Conservation (phyloP, 1,140 invertebrate species). For the Psilanteris sp. region DNA sequence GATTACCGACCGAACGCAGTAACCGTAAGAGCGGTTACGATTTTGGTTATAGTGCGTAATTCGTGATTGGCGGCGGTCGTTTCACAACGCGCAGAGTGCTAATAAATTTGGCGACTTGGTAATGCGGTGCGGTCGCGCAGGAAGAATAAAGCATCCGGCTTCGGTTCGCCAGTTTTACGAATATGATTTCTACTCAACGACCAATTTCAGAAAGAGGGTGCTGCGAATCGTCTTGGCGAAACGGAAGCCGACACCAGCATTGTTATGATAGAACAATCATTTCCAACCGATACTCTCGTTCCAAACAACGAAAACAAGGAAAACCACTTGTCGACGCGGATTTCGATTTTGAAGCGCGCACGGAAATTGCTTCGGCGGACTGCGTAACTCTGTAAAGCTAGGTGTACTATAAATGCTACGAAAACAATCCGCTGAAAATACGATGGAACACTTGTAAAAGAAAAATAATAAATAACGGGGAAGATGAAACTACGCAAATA, state of each 20-base stretch:
- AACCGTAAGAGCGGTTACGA: slow-evolving; percentile 70
- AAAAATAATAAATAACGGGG: no score
- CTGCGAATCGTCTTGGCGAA: slow-evolving; percentile 63
- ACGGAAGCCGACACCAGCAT: slow-evolving; percentile 62
- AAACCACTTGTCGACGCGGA: slow-evolving; percentile 68
- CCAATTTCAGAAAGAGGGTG: slow-evolving; percentile 59
- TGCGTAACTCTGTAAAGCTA: slow-evolving; percentile 34
- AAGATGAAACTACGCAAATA: no score
- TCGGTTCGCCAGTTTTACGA: slow-evolving; percentile 77
- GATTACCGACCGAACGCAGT: slow-evolving; percentile 65
- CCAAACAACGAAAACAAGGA: slow-evolving; percentile 73
- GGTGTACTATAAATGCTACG: slow-evolving; percentile 9
- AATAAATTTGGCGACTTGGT: slow-evolving; percentile 73
- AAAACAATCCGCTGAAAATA: slow-evolving; percentile 42
- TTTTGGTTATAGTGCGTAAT: slow-evolving; percentile 76
- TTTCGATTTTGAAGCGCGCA: slow-evolving; percentile 41
- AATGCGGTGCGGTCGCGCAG: slow-evolving; percentile 49
- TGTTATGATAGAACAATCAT: slow-evolving; percentile 71
- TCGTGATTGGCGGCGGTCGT: slow-evolving; percentile 76
- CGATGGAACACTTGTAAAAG: slow-evolving; percentile 5
- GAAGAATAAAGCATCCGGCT: slow-evolving; percentile 75
- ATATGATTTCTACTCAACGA: slow-evolving; percentile 74
- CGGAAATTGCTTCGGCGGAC: slow-evolving; percentile 46
- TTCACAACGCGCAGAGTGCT: slow-evolving; percentile 72
- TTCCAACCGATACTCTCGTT: slow-evolving; percentile 64